Base-by-base conservation (phyloP, 1,140 invertebrate genomes). In the Drosophila asahinai region DNA sequence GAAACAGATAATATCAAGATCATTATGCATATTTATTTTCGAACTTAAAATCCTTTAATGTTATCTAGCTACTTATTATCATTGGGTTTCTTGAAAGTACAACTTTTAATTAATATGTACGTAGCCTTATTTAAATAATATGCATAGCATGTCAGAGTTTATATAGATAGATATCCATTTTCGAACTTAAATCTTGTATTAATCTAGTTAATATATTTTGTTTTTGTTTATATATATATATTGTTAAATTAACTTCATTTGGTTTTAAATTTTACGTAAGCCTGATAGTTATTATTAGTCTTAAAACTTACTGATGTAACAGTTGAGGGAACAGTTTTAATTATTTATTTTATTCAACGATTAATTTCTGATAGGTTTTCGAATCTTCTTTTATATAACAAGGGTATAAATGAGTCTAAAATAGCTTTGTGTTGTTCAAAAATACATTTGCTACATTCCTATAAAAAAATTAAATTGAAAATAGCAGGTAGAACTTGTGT, bases 41-140 rank as follows among this genome's bases (percentile, higher is more conserved):
- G 14, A 48, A 48, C 5, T 14, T 15, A 2, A 3, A 25, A 1
- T 6, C 14, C 2, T 3, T 25, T 22, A 14, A 14, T 33, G 8
- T 8, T 2, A 9, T 33, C 27, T 30, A 30, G 27, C 9, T 33
- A 27, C 6, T 1, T 6, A 27, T 27, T 27, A 9, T 9, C 7
- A 7, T 27, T 0, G 49, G 15, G 2, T 1, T 17, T 17, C 1
- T 11, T 0, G 2, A 6, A 6, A 0, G 12, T 17, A 17, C 3
- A 49, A 25, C 2, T 7, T 25, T 15, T 8, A 6, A 42, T 7
- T 42, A n/a, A 43, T 43, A 8, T 42, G 0, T n/a, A 7, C 5
- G 1, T 7, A n/a, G 5, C 40, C 3, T 5, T 3, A 7, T 1
- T 25, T 14, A 14, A 14, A 7, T 48, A 7, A 22, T 48, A 48